These are phyloP conservation scores for Dromaius novaehollandiae DNA, from an alignment of 2,113 vertebrate genomes.

Conservation along the genomic window DNA sequence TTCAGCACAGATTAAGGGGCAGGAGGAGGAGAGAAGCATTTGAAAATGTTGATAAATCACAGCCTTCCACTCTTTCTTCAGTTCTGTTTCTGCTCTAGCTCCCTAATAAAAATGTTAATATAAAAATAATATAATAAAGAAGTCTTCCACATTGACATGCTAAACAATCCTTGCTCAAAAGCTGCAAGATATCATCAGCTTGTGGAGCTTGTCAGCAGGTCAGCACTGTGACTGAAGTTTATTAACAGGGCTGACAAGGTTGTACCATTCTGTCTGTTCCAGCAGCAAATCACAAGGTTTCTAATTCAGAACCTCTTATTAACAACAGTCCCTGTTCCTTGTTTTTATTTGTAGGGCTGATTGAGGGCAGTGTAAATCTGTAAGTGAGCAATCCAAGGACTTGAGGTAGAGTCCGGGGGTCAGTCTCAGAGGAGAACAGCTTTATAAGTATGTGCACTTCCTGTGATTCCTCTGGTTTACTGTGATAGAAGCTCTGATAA, in stretches of 20 bases:
- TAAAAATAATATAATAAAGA: not conserved
- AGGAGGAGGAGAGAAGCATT: not conserved
- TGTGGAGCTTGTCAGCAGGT: slow-evolving; percentile 29
- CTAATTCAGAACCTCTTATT: slow-evolving; percentile 24
- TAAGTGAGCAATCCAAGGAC: slow-evolving; percentile 29
- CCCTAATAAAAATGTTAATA: not conserved
- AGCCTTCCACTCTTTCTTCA: not conserved
- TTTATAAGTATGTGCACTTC: not conserved
- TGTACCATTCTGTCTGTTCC: not conserved
- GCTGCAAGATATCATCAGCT: not conserved
- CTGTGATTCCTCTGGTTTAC: not conserved
- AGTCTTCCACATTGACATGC: not conserved
- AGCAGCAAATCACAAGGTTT: slow-evolving; percentile 29
- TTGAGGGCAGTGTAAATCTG: slow-evolving; percentile 37
- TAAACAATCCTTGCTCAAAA: not conserved
- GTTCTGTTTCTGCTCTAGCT: not conserved
- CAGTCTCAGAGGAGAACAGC: not conserved
- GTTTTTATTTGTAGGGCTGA: slow-evolving; percentile 47
- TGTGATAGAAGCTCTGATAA: not conserved
- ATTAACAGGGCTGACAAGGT: slow-evolving; percentile 45
- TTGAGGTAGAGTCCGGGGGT: not conserved
- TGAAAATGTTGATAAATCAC: not conserved
- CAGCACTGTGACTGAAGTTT: slow-evolving; percentile 36
- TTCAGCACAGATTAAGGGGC: not conserved
- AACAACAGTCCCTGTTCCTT: not conserved